Evolutionary conservation across 2,888 invertebrate genomes (phyloP).

Genomic region (Pristionchus maxplancki): DNA sequence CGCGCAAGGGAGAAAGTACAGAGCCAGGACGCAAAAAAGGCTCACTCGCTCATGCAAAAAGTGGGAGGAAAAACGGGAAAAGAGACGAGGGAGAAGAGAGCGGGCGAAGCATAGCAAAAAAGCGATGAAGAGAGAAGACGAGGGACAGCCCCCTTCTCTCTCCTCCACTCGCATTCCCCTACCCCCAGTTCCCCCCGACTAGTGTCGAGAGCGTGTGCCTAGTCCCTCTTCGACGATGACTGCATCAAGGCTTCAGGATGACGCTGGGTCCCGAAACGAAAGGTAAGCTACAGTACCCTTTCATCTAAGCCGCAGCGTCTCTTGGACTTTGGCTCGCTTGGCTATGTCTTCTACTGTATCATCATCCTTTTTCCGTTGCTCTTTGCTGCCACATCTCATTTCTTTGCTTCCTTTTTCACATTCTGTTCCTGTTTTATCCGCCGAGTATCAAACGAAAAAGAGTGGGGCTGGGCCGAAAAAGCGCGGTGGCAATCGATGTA

Average conservation of each 20-base stretch:
- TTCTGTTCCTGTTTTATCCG: neutral
- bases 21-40: neutral
- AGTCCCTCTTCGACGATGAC: neutral
- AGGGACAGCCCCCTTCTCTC: slow-evolving; percentile 39
- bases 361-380: neutral
- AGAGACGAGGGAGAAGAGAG: neutral
- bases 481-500: slow-evolving; percentile 1
- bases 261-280: neutral
- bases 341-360: neutral
- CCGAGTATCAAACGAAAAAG: neutral
- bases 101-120: slow-evolving; percentile 11
- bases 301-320: neutral
- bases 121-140: slow-evolving; percentile 17
- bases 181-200: neutral
- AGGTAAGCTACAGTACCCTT: slow-evolving; percentile 7
- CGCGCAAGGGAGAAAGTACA: neutral
- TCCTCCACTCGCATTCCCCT: neutral
- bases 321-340: neutral
- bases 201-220: neutral
- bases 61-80: neutral
- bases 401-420: neutral
- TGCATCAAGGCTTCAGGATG: neutral
- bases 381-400: neutral
- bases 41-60: neutral
- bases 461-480: neutral